These are phyloP conservation scores for Synchiropus splendidus DNA, from an alignment of 2,113 vertebrate genomes.

Conservation along the genomic window DNA sequence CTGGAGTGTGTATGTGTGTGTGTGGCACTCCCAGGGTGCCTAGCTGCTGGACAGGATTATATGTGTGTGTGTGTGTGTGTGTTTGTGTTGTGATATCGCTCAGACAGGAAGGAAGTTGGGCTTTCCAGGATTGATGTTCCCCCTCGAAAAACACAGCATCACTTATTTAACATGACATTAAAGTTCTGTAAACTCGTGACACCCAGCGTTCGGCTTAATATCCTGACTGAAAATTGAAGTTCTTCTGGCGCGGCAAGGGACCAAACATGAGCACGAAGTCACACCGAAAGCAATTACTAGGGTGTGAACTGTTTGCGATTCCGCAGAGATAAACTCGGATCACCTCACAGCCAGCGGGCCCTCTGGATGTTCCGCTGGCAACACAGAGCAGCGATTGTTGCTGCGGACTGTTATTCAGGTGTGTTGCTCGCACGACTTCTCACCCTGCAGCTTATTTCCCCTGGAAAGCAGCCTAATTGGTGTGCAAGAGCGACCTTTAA, in stretches of 20 bases:
- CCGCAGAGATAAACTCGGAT: conserved; percentile 17
- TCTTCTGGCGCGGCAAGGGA: neutral
- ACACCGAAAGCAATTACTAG: conserved; percentile 2
- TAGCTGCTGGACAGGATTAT: no score
- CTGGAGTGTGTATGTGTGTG: conserved; percentile 5
- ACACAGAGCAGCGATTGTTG: no score
- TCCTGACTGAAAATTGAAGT: no score
- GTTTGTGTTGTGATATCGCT: conserved; percentile 35
- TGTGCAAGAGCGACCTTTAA: conserved; percentile 18
- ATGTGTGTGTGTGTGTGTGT: no score
- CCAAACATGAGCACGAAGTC: neutral
- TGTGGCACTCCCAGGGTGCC: no score
- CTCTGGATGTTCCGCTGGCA: conserved; percentile 12
- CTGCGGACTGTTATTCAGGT: no score
- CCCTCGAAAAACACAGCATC: no score
- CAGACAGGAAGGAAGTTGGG: conserved; percentile 53
- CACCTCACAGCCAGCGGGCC: conserved; percentile 19
- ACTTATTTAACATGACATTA: no score
- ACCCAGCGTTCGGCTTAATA: no score
- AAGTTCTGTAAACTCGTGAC: no score
- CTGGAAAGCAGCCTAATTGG: conserved; percentile 23
- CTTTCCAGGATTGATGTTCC: conserved; percentile 25
- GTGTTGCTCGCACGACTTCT: conserved; percentile 10
- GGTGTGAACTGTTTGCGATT: conserved; percentile 27
- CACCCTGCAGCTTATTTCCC: conserved; percentile 8